Evolutionary conservation across 2,888 invertebrate genomes (phyloP), one percentile per base, ranked within the genome.

Genomic region (Pandemis corylana): DNA sequence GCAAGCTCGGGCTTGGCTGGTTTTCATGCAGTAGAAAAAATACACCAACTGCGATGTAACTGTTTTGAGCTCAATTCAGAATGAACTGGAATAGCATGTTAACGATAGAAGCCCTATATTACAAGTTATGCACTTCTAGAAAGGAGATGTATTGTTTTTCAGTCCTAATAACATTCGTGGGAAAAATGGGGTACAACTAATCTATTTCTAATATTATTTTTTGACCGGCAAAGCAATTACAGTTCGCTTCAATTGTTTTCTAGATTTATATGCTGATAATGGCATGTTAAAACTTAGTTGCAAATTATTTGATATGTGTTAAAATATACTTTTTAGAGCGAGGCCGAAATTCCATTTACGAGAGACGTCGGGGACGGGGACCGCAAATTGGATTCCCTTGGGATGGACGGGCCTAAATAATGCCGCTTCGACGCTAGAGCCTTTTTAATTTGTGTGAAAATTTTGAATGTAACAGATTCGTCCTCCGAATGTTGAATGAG

Each of bases 331-430:
- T 90, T 90, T 89, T 87, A 87, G 85, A 87, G 84, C 82, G 82
- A 83, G 82, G 78, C 84, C 84, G 81, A 89, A 91, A 92, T 89
- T 89, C 88, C 87, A 91, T 92, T 92, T 91, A 82, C 82, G 77
- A 80, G 87, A 87, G 87, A 86, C 86, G 86, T 85, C 84, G 84
- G 74, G 80, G 82, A 81, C 84, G 84, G 74, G 80, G 82, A 81
- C 77, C 84, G 84, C 88, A 91, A 91, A 91, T 91, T 91, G 89
- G 90, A 90, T 91, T 88, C 86, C 85, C 85, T 84, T 85, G 85
- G 85, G 85, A 88, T 87, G 86, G 87, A 86, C 85, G 83, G 84
- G 70, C 85, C 83, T 83, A 89, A 90, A 90, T 90, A 90, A 90
- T 88, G 84, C 82, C 84, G 84, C 85, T 86, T 85, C 85, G 82